These are phyloP conservation scores for Cervus canadensis DNA, from an alignment of 2,113 vertebrate species.

Conservation along the genomic window DNA sequence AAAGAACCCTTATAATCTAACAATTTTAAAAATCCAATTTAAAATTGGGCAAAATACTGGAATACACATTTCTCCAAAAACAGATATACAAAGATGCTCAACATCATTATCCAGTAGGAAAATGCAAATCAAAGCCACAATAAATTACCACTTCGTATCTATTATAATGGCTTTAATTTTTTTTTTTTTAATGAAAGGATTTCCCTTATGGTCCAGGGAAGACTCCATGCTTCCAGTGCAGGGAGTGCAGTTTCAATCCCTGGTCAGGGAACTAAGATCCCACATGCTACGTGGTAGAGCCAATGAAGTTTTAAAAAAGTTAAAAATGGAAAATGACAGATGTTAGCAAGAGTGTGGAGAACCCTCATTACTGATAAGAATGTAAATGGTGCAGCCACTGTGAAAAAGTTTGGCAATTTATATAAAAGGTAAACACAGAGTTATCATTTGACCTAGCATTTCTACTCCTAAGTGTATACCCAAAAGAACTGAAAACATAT, in stretches of 20 bases:
- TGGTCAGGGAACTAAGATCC: neutral
- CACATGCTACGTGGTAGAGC: neutral
- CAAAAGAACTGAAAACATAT: neutral
- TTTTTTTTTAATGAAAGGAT: neutral
- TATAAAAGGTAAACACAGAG: neutral
- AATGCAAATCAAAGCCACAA: neutral
- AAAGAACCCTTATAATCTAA: neutral
- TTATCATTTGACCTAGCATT: neutral
- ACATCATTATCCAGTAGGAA: neutral
- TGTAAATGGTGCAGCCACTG: neutral
- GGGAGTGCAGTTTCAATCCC: neutral
- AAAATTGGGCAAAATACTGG: neutral
- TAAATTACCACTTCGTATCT: neutral
- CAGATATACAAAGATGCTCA: neutral
- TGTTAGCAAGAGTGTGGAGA: neutral
- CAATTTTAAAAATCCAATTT: neutral
- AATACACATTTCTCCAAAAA: neutral
- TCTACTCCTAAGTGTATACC: neutral
- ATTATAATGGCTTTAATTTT: neutral
- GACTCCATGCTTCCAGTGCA: neutral
- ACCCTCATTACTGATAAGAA: too few species aligned
- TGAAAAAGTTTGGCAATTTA: neutral
- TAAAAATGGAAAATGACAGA: neutral
- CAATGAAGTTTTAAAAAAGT: neutral
- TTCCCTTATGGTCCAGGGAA: neutral